Evolutionary conservation across 2,113 vertebrate species (phyloP).

Genomic region (Hyla sarda): DNA sequence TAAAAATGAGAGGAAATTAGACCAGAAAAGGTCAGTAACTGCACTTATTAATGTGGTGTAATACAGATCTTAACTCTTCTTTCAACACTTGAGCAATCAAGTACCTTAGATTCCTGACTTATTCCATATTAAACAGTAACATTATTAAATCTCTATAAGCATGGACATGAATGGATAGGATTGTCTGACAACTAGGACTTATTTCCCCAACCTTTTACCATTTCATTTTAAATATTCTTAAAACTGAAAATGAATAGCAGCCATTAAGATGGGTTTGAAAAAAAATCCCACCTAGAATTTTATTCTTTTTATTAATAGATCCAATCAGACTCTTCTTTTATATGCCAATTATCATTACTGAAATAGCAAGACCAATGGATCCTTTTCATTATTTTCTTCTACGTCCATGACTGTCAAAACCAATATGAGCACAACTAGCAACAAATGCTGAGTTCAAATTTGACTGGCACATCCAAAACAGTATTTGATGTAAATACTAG

Average conservation of each 20-base stretch:
- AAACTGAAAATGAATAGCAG: not conserved
- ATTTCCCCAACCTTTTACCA: not conserved
- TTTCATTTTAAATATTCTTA: not conserved
- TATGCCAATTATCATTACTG: not conserved
- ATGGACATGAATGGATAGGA: not conserved
- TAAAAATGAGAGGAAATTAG: conserved; percentile 66
- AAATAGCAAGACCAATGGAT: not conserved
- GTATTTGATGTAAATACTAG: not conserved
- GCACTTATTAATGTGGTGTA: conserved; percentile 74
- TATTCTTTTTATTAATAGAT: not conserved
- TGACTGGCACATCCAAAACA: not conserved
- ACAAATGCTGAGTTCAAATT: not conserved
- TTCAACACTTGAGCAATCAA: conserved; percentile 11
- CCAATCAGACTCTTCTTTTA: not conserved
- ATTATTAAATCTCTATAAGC: not conserved
- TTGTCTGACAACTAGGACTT: not conserved
- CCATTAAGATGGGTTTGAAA: not conserved
- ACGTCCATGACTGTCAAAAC: not conserved
- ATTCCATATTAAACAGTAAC: not conserved
- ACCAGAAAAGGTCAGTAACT: conserved; percentile 74
- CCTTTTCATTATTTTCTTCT: not conserved
- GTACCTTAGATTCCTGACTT: not conserved
- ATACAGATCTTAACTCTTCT: conserved; percentile 51
- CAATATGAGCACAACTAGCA: not conserved
- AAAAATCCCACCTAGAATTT: not conserved